phyloP scores from a whole-genome alignment of 30 jellyfish, hydroid and myxozoan species.

The Mastigias papua region DNA sequence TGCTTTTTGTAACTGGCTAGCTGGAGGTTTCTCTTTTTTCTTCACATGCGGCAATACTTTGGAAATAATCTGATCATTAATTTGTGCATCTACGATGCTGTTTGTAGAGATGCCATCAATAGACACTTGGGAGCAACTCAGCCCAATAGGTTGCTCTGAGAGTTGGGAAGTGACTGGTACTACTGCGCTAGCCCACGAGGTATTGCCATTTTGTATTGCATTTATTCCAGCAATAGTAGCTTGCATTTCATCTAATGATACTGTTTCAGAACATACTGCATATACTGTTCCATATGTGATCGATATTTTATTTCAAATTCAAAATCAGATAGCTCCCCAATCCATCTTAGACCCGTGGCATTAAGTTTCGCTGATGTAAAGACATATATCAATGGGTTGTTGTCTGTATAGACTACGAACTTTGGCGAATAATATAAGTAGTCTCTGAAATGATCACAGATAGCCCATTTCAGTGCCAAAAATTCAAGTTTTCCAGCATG shows the following conservation, averaged over 20 bases:
- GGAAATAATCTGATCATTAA: background rate
- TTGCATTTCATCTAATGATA: background rate
- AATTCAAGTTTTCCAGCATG: constrained; percentile 71
- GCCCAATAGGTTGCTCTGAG: background rate
- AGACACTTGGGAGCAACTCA: background rate
- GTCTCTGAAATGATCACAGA: constrained; percentile 48
- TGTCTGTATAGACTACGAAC: constrained; percentile 48
- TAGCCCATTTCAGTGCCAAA: constrained; percentile 75
- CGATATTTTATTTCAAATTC: constrained; percentile 43
- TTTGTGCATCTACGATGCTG: background rate
- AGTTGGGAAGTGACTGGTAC: background rate
- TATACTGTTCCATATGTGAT: constrained; percentile 23
- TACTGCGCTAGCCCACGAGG: constrained; percentile 3
- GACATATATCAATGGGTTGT: constrained; percentile 60
- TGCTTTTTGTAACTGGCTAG: background rate
- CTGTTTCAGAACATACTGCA: constrained; percentile 1
- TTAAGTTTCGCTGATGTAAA: constrained; percentile 56
- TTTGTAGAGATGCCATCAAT: background rate
- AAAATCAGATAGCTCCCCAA: constrained; percentile 64
- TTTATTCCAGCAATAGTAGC: background rate
- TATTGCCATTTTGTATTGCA: background rate
- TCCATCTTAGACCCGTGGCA: constrained; percentile 68
- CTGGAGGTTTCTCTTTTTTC: background rate
- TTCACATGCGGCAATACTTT: background rate
- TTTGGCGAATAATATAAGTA: constrained; percentile 65